Evolutionary conservation across 2,113 vertebrate genomes (phyloP), one percentile per base, ranked within the genome.

Genomic region (Eudorcas thomsonii): DNA sequence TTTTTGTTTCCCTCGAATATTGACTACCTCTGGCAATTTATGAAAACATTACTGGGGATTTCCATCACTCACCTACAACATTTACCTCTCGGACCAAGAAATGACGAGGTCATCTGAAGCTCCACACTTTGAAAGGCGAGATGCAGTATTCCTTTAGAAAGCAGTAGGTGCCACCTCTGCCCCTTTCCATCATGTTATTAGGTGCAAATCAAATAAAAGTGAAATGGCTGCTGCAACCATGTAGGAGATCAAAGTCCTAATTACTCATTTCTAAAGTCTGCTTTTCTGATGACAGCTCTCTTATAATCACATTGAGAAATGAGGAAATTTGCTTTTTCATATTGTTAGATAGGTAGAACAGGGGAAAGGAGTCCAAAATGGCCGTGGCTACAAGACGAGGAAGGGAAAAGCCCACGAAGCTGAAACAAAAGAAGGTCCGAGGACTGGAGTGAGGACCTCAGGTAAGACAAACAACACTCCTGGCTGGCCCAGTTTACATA

Each of bases 231-330:
- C 83, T 95, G 52, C 84, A 97, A 97, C 54, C 33, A 80, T 87
- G 80, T 25, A 90, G 90, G 87, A 96, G 89, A 98, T 93, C 97
- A 97, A 97, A 98, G 96, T 95, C 94, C 96, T 97, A 98, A 98
- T 98, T 98, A 98, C 94, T 36, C 0, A 60, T 94, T 98, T 98
- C 97, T 95, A 98, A 98, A 98, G 98, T 98, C 93, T 67, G 77
- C 86, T 36, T 95, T 98, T 98, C 98, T 98, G 97, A 96, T 23
- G 81, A 97, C 71, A 84, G 96, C 77, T 71, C 93, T 98, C 98
- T 98, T 98, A 97, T 98, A 98, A 98, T 98, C 98, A 97, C 97
- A 97, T 94, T 98, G 97, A 2, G 0, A 98, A 98, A 97, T 90
- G 97, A 98, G 97, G 88, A 96, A 98, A 98, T 97, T 98, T 96